Evolutionary conservation across 2,888 invertebrate species (phyloP).

Genomic region (Hermodice carunculata): DNA sequence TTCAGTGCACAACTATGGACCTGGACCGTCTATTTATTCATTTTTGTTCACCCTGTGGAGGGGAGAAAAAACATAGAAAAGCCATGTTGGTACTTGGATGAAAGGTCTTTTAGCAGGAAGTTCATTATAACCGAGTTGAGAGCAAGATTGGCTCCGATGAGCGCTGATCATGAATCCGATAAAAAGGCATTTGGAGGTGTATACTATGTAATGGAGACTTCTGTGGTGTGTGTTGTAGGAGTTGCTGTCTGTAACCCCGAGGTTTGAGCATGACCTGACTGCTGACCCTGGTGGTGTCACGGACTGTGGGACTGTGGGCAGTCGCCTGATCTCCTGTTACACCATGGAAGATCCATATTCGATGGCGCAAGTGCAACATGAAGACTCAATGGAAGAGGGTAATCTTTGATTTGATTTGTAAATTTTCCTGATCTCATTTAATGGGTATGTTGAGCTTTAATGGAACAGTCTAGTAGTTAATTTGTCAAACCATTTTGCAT

Average conservation of each 20-base stretch:
- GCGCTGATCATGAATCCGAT: too few species aligned
- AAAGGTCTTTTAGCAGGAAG: too few species aligned
- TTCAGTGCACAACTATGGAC: too few species aligned
- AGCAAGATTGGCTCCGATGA: too few species aligned
- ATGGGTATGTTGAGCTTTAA: neutral
- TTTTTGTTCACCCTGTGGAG: too few species aligned
- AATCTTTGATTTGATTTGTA: neutral
- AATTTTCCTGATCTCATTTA: neutral
- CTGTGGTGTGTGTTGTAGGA: conserved; percentile 41
- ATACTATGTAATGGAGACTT: too few species aligned
- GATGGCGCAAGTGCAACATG: conserved; percentile 32
- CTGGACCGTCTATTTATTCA: too few species aligned
- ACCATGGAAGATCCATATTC: conserved; percentile 56
- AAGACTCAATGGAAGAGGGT: conserved; percentile 63
- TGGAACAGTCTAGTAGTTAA: neutral
- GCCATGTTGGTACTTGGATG: too few species aligned
- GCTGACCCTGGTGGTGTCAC: conserved; percentile 41
- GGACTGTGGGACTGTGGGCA: conserved; percentile 35
- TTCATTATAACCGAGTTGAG: too few species aligned
- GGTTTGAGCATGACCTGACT: conserved; percentile 60
- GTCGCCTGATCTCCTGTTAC: conserved; percentile 54
- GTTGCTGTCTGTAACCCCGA: conserved; percentile 53
- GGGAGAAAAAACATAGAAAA: too few species aligned
- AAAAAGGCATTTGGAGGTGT: too few species aligned
- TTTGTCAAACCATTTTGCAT: neutral